Evolutionary conservation across 2,797 vertebrate species (phyloP).

Genomic region (Hirundo rustica): DNA sequence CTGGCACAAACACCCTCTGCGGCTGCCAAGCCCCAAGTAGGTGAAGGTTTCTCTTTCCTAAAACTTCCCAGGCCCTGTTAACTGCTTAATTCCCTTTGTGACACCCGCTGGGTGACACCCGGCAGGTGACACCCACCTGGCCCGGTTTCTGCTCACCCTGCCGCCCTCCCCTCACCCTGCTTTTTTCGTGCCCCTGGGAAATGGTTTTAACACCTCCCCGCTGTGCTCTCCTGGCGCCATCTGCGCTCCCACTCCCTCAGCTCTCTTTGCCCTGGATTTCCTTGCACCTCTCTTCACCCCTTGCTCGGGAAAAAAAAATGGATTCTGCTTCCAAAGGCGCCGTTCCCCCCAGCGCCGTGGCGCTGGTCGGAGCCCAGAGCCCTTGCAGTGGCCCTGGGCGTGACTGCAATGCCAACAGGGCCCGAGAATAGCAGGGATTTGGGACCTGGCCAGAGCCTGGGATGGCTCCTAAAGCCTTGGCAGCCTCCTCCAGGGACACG

Average conservation of each 20-base stretch:
- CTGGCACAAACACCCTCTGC: neutral
- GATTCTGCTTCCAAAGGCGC: neutral
- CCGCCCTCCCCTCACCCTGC: neutral
- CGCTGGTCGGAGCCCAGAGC: neutral
- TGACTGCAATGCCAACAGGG: constrained; percentile 16
- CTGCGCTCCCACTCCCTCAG: neutral
- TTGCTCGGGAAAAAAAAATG: neutral
- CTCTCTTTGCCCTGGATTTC: neutral
- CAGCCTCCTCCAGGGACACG: neutral
- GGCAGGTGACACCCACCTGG: neutral
- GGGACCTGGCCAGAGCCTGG: neutral
- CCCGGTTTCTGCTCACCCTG: neutral
- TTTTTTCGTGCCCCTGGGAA: neutral
- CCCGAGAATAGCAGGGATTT: neutral
- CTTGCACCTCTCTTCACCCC: neutral
- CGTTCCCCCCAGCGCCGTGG: accelerated
- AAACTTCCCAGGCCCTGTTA: neutral
- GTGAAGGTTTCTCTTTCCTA: constrained; percentile 3
- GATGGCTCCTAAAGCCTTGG: neutral
- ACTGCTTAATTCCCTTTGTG: neutral
- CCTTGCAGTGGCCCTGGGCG: neutral
- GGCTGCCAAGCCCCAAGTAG: constrained; percentile 29
- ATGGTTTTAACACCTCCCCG: neutral
- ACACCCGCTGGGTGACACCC: neutral
- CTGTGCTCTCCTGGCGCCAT: neutral